A percentile compares a stretch with the other conserved stretches of the same genome.
These are phyloP conservation scores for Volucella inflata DNA, from an alignment of 2,888 invertebrate genomes.

Conservation along the genomic window DNA sequence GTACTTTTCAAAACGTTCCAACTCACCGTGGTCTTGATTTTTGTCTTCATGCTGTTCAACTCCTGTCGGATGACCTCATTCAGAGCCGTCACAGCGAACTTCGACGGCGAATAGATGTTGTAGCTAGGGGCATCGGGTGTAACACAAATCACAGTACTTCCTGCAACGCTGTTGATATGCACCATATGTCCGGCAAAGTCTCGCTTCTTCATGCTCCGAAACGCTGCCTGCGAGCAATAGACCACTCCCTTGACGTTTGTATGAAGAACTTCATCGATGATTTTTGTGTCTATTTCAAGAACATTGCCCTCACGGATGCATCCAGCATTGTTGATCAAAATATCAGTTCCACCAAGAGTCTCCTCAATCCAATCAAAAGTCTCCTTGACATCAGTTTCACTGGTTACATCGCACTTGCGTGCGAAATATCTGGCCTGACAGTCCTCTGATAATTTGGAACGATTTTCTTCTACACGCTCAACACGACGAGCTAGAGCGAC, in stretches of 20 bases:
- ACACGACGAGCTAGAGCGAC: constrained; percentile 84
- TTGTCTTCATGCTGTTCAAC: constrained; percentile 78
- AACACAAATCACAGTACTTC: constrained; percentile 82
- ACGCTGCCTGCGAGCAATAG: constrained; percentile 84
- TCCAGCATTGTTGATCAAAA: constrained; percentile 87
- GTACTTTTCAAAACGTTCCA: not conserved
- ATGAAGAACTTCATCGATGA: constrained; percentile 82
- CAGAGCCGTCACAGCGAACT: constrained; percentile 81
- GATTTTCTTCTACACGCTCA: constrained; percentile 40
- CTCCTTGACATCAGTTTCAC: constrained; percentile 85
- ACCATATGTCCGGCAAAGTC: constrained; percentile 80
- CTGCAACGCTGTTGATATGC: constrained; percentile 81
- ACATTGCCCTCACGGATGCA: constrained; percentile 80
- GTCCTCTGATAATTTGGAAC: constrained; percentile 9
- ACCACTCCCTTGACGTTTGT: constrained; percentile 84
- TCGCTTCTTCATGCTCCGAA: constrained; percentile 84
- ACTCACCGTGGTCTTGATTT: constrained; percentile 81
- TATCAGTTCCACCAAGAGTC: constrained; percentile 85
- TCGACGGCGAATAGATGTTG: constrained; percentile 81
- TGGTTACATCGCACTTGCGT: constrained; percentile 82
- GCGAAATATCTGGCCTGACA: constrained; percentile 33
- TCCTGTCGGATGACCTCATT: constrained; percentile 81
- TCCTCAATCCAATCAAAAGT: constrained; percentile 85
- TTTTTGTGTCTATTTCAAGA: constrained; percentile 78
- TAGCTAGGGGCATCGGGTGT: constrained; percentile 81